Percentiles rank a stretch among this genome's conserved stretches.
phyloP scores from a whole-genome alignment of 2,888 invertebrate genomes.

The Microctonus aethiopoides region DNA sequence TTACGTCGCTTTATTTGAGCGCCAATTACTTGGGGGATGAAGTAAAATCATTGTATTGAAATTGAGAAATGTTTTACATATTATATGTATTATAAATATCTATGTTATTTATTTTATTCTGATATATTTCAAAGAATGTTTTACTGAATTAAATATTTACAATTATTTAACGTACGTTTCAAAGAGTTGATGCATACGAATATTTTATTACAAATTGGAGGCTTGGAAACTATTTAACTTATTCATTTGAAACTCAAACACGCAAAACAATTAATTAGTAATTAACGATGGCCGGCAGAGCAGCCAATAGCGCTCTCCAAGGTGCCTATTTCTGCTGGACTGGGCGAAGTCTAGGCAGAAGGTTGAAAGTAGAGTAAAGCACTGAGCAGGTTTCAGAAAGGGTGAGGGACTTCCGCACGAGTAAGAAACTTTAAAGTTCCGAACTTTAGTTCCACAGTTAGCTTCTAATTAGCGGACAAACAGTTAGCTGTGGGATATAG shows the following conservation, averaged over 20 bases:
- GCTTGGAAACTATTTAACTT: slow-evolving; percentile 58
- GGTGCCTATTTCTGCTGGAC: slow-evolving; percentile 12
- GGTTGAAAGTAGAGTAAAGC: slow-evolving; percentile 30
- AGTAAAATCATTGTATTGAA: background rate
- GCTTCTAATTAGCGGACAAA: slow-evolving; percentile 67
- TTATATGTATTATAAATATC: background rate
- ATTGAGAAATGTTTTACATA: background rate
- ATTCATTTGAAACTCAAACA: slow-evolving; percentile 64
- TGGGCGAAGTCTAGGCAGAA: slow-evolving; percentile 15
- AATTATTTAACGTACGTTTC: background rate
- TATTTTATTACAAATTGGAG: slow-evolving; percentile 18
- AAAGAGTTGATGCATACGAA: slow-evolving; percentile 17
- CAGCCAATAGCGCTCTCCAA: slow-evolving; percentile 25
- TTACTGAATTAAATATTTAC: background rate
- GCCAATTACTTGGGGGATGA: slow-evolving; percentile 55
- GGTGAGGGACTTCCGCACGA: slow-evolving; percentile 46
- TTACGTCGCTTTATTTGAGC: slow-evolving; percentile 64
- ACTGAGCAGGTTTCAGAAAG: background rate
- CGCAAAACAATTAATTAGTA: slow-evolving; percentile 65
- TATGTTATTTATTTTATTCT: background rate
- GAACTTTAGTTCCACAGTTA: slow-evolving; percentile 63
- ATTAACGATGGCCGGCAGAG: slow-evolving; percentile 55
- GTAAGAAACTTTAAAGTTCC: slow-evolving; percentile 65
- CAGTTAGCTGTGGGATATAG: slow-evolving; percentile 59
- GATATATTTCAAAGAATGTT: no score